These are phyloP conservation scores for Pipra filicauda DNA, from an alignment of 2,113 vertebrate genomes.

Conservation along the genomic window DNA sequence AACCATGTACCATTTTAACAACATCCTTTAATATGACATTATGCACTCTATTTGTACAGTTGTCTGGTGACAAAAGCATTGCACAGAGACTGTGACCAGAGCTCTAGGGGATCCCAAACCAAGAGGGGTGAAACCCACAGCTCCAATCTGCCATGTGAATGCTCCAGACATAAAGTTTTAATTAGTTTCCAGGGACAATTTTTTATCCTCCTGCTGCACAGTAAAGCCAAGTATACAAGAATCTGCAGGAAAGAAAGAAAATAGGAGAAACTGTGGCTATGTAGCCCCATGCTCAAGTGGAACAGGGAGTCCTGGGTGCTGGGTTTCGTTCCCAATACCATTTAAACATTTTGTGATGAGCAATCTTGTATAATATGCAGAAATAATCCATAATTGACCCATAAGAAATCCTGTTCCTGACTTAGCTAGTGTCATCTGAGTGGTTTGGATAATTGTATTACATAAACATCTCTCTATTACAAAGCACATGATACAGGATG, in stretches of 20 bases:
- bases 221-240: background rate
- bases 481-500: background rate
- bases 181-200: background rate
- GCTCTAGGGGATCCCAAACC: background rate
- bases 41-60: background rate
- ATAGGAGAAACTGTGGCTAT: background rate
- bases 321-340: background rate
- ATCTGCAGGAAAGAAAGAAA: background rate
- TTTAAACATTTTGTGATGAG: background rate
- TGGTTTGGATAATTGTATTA: conserved; percentile 18
- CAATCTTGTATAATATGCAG: background rate
- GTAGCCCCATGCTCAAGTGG: background rate
- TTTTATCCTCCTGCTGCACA: background rate
- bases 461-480: background rate
- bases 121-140: background rate
- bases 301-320: background rate
- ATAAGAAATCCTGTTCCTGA: conserved; percentile 2
- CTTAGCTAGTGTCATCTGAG: background rate
- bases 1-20: background rate
- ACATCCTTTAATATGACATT: background rate
- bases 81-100: background rate
- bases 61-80: background rate
- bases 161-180: background rate
- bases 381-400: conserved; percentile 4
- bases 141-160: background rate